Evolutionary conservation across 2,888 invertebrate genomes (phyloP).

Genomic region (Drosophila neutralis): DNA sequence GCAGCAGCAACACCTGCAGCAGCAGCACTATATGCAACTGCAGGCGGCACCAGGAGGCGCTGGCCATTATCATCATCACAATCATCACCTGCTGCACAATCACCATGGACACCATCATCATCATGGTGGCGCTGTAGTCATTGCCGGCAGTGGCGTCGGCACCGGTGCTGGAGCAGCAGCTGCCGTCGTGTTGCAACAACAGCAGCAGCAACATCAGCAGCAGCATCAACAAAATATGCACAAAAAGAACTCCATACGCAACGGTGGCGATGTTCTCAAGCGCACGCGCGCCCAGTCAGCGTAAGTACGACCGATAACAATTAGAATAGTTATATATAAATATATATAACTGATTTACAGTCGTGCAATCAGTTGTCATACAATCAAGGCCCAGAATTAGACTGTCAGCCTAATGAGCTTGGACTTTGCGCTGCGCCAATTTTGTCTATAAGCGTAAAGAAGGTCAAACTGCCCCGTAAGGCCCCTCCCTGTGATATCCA

Average conservation of each 20-base stretch:
- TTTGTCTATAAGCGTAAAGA: conserved; percentile 23
- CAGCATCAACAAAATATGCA: conserved; percentile 85
- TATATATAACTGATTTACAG: neutral
- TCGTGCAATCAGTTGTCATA: conserved; percentile 8
- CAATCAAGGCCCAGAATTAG: neutral
- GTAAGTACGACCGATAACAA: conserved; percentile 85
- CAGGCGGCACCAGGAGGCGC: conserved; percentile 35
- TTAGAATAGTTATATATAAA: neutral
- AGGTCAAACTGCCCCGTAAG: neutral
- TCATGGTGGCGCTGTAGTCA: conserved; percentile 84
- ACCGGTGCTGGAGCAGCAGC: conserved; percentile 69
- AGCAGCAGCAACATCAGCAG: conserved; percentile 78
- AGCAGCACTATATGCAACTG: conserved; percentile 67
- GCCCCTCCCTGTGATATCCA: neutral
- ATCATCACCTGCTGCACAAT: conserved; percentile 80
- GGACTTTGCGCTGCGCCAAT: conserved; percentile 49
- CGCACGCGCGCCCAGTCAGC: conserved; percentile 88
- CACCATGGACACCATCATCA: conserved; percentile 83
- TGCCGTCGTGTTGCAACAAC: conserved; percentile 47
- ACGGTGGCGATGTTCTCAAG: conserved; percentile 88
- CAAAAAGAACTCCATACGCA: conserved; percentile 88
- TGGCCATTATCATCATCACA: conserved; percentile 70
- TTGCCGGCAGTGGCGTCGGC: conserved; percentile 83
- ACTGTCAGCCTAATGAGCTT: conserved; percentile 34
- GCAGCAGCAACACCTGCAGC: conserved; percentile 61